Evolutionary conservation across 2,113 vertebrate species (phyloP).

Genomic region (Elephas maximus): DNA sequence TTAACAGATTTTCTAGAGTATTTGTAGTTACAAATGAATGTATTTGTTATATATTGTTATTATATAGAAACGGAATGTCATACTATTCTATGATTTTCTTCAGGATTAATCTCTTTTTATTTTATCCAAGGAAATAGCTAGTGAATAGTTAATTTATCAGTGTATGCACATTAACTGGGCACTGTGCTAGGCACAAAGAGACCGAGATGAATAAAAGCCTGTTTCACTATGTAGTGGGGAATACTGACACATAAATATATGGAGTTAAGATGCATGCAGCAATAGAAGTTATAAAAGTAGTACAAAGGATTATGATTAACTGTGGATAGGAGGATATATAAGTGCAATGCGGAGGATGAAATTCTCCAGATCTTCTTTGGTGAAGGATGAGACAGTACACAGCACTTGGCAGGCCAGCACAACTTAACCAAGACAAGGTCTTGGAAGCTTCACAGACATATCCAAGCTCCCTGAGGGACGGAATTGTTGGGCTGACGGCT

Average conservation of each 20-base stretch:
- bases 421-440: too few species aligned
- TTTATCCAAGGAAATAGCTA: background rate
- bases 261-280: background rate
- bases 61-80: background rate
- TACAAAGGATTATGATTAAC: background rate
- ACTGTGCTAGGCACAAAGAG: background rate
- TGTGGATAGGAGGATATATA: background rate
- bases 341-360: background rate
- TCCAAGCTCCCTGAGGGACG: too few species aligned
- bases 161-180: background rate
- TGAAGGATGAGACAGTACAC: too few species aligned
- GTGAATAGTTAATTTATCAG: background rate
- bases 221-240: background rate
- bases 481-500: too few species aligned
- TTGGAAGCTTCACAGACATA: too few species aligned
- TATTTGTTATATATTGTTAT: background rate
- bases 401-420: too few species aligned
- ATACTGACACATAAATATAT: background rate
- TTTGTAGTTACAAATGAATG: background rate
- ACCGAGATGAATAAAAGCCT: background rate
- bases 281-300: background rate
- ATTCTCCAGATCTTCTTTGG: background rate
- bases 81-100: slow-evolving; percentile 14
- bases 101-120: background rate
- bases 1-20: background rate